phyloP scores from a whole-genome alignment of 2,113 vertebrate species.

The Serilophus lunatus region DNA sequence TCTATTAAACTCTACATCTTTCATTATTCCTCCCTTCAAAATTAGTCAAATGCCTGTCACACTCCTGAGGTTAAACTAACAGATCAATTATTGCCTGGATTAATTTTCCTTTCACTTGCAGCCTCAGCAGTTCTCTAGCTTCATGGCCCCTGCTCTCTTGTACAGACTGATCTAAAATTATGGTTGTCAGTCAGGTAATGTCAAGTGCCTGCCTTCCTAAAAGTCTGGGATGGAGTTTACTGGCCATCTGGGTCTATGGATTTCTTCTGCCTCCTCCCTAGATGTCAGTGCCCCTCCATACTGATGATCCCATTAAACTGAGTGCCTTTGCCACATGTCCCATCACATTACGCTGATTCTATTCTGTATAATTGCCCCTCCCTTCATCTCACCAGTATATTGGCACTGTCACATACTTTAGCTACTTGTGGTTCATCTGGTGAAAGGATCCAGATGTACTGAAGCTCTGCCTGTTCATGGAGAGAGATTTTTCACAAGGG shows the following conservation, averaged over 20 bases:
- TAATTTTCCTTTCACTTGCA: background rate
- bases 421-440: background rate
- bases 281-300: background rate
- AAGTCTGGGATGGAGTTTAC: background rate
- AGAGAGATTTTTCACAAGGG: background rate
- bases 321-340: fast-evolving
- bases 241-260: background rate
- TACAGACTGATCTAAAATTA: background rate
- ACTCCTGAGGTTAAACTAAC: background rate
- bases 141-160: background rate
- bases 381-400: background rate
- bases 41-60: background rate
- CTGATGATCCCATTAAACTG: background rate
- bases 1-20: background rate
- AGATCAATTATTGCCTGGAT: background rate
- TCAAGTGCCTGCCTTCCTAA: background rate
- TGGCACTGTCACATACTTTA: background rate
- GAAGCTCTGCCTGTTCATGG: background rate
- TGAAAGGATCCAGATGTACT: background rate
- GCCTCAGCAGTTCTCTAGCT: background rate
- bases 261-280: background rate
- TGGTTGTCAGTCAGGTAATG: background rate
- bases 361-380: fast-evolving
- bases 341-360: background rate
- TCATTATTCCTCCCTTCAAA: background rate